Conservation (phyloP, 2,113 vertebrate genomes). For the Onychostoma macrolepis region DNA sequence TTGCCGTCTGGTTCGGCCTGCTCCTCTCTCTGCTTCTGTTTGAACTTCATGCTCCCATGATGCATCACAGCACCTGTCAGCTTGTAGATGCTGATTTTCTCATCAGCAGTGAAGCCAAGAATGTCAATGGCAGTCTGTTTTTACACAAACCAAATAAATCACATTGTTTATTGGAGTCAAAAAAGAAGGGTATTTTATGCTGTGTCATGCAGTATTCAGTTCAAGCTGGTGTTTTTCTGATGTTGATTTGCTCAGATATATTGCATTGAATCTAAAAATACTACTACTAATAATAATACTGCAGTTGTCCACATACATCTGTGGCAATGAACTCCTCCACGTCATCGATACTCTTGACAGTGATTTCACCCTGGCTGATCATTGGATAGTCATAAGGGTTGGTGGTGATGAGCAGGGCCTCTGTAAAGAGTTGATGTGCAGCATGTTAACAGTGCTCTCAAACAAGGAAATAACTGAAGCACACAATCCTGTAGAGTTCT, state of each 20-base stretch:
- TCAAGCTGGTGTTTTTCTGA: no score
- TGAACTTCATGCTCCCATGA: constrained; percentile 81
- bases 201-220: no score
- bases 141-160: not conserved
- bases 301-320: constrained; percentile 49
- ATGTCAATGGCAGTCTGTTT: constrained; percentile 76
- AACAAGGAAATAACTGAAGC: not conserved
- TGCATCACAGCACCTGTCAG: constrained; percentile 88
- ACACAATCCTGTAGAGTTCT: not conserved
- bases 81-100: constrained; percentile 84
- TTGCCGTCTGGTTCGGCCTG: constrained; percentile 82
- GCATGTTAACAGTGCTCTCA: not conserved
- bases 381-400: constrained; percentile 86
- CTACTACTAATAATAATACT: not conserved
- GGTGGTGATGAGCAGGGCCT: constrained; percentile 83
- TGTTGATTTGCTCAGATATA: no score
- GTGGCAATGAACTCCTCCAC: constrained; percentile 15
- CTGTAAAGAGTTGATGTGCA: constrained; percentile 39
- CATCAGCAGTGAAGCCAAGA: constrained; percentile 81
- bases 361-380: constrained; percentile 56
- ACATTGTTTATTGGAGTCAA: no score
- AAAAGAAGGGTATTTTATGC: no score
- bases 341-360: constrained; percentile 1
- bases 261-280: not conserved
- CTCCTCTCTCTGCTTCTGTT: constrained; percentile 13